Evolutionary conservation across 1,140 invertebrate genomes (phyloP).

Genomic region (Ostrea denselamellosa): DNA sequence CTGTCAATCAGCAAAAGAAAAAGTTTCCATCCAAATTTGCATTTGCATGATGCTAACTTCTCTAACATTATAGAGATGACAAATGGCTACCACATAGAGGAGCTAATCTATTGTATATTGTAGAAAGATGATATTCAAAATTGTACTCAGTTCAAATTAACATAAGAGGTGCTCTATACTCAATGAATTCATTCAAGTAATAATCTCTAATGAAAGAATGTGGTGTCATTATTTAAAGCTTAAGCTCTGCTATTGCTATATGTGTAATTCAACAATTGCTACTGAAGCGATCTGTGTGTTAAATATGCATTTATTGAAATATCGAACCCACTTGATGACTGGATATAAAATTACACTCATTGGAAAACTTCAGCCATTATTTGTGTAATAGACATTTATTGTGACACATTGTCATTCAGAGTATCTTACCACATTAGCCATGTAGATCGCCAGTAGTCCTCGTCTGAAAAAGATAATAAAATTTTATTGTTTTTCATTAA

Average conservation of each 20-base stretch:
- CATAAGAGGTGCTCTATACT: no score
- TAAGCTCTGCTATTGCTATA: background rate
- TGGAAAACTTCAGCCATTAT: background rate
- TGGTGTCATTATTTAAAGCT: background rate
- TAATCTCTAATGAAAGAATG: background rate
- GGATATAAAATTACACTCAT: constrained; percentile 10
- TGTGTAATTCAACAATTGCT: background rate
- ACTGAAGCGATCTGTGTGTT: background rate
- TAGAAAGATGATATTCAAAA: background rate
- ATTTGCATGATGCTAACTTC: constrained; percentile 1
- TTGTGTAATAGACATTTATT: background rate
- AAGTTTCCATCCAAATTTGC: background rate
- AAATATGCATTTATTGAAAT: background rate
- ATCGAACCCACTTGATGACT: background rate
- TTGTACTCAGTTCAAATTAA: background rate
- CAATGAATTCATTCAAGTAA: background rate
- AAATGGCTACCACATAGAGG: background rate
- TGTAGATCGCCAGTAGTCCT: constrained; percentile 86
- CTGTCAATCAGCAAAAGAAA: background rate
- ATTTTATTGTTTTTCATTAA: constrained; percentile 35
- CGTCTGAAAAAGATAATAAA: constrained; percentile 82
- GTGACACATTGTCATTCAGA: background rate
- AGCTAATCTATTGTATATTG: background rate
- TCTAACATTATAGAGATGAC: background rate
- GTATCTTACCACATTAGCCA: constrained; percentile 87